phyloP scores from a whole-genome alignment of 1,140 invertebrate genomes.

The Chironomus tepperi region DNA sequence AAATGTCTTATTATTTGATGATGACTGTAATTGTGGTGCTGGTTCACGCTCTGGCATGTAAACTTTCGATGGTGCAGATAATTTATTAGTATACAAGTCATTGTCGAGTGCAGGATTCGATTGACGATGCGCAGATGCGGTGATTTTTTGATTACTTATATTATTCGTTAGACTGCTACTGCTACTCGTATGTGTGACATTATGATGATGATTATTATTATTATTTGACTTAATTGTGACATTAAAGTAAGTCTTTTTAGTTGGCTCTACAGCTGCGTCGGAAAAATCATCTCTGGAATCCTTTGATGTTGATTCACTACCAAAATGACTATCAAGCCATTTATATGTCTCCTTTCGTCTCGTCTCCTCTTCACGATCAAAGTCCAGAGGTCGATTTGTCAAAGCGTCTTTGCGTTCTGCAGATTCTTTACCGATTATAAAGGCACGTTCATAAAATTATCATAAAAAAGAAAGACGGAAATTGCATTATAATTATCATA shows the following conservation, averaged over 20 bases:
- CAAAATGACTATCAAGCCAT: slow-evolving; percentile 84
- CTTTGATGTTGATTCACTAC: slow-evolving; percentile 72
- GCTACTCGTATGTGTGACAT: slow-evolving; percentile 28
- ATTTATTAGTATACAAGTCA: slow-evolving; percentile 37
- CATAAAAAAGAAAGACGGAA: background rate
- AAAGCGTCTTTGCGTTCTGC: slow-evolving; percentile 66
- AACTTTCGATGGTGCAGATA: slow-evolving; percentile 40
- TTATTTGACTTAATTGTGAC: slow-evolving; percentile 63
- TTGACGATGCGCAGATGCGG: slow-evolving; percentile 36
- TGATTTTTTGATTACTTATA: slow-evolving; percentile 30
- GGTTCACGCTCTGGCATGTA: slow-evolving; percentile 42
- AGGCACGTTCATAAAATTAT: background rate
- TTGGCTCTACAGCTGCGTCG: slow-evolving; percentile 47
- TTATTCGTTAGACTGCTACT: slow-evolving; percentile 26
- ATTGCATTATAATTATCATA: background rate
- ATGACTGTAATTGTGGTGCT: slow-evolving; percentile 27
- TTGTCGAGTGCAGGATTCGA: slow-evolving; percentile 34
- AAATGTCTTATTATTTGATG: slow-evolving; percentile 44
- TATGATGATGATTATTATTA: slow-evolving; percentile 28
- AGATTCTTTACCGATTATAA: slow-evolving; percentile 29
- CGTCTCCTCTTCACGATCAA: slow-evolving; percentile 80
- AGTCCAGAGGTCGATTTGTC: slow-evolving; percentile 67
- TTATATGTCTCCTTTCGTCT: slow-evolving; percentile 79
- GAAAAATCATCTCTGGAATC: slow-evolving; percentile 49
- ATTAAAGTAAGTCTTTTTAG: slow-evolving; percentile 63